Evolutionary conservation across 2,797 vertebrate genomes (phyloP), one percentile per base, ranked within the genome.

Genomic region (Phrynocephalus forsythii): DNA sequence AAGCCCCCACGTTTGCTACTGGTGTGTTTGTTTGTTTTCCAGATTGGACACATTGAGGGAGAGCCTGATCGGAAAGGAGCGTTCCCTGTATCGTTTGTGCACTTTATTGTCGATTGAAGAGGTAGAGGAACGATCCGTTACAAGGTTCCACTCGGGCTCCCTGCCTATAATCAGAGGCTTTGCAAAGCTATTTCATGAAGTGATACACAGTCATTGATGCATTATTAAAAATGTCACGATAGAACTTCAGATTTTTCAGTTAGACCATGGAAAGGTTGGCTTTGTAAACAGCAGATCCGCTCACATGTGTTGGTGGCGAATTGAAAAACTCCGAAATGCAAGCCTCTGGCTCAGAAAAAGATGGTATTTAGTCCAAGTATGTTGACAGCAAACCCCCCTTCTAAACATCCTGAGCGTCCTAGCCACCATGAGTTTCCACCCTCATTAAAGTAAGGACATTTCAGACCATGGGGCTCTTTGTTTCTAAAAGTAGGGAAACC

Each of bases 31-130:
- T 90, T 44, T 87, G 80, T 95, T 72, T 95, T 95, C 91, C 96
- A 99, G 99, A 94, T 98, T 1, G 99, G 99, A 24, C 97, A 99
- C 91, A 93, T 99, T 56, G 98, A 99, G 48, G 97, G 96, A 18
- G 98, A 99, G 2, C 98, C 98, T 0, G 93, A 91, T 85, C 97
- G 98, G 84, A 97, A 96, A 91, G 99, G 98, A 89, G 98, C 93
- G 6, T 99, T 99, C 91, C 99, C 98, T 0, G 96, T 99, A 83
- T 98, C 98, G 2, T 99, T 99, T 82, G 99, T 99, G 92, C 99
- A 99, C 97, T 98, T 99, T 97, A 98, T 98, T 92, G 97, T 97
- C 20, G 98, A 99, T 93, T 99, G 96, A 98, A 91, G 75, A 88
- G 88, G 60, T 85, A 83, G 85, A 94, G 86, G 93, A 85, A 91